phyloP scores from a whole-genome alignment of 1,140 invertebrate genomes.

The Ganaspis sp. region DNA sequence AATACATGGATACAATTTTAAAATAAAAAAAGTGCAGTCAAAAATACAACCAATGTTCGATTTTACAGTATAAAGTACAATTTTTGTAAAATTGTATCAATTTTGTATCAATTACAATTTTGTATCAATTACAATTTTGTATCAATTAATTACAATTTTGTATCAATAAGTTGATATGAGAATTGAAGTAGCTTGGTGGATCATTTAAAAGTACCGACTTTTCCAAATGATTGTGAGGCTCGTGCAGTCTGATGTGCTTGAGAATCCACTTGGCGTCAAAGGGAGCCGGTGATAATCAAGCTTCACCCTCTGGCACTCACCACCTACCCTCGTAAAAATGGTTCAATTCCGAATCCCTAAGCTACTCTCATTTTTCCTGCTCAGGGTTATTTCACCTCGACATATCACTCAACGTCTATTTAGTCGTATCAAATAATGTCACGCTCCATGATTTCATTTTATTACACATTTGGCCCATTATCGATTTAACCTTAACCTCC shows the following conservation, averaged over 20 bases:
- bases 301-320: constrained; percentile 53
- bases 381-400: constrained; percentile 33
- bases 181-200: too few relatives aligned
- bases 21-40: too few relatives aligned
- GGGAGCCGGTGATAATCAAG: constrained; percentile 60
- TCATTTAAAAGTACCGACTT: not conserved
- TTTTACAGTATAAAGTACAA: too few relatives aligned
- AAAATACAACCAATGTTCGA: too few relatives aligned
- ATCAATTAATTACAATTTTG: too few relatives aligned
- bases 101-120: too few relatives aligned
- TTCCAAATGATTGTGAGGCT: not conserved
- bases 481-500: too few relatives aligned
- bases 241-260: constrained; percentile 53
- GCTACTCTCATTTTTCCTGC: constrained; percentile 17
- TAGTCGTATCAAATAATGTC: not conserved
- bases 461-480: too few relatives aligned
- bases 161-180: too few relatives aligned
- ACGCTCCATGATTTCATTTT: not conserved
- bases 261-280: constrained; percentile 64
- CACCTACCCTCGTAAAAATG: constrained; percentile 60
- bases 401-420: constrained; percentile 4
- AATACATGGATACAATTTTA: too few relatives aligned
- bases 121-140: too few relatives aligned
- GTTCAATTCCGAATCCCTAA: constrained; percentile 57
- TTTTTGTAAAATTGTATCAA: too few relatives aligned